Evolutionary conservation across 2,888 invertebrate genomes (phyloP), one percentile per base, ranked within the genome.

Genomic region (Caenorhabditis becei): DNA sequence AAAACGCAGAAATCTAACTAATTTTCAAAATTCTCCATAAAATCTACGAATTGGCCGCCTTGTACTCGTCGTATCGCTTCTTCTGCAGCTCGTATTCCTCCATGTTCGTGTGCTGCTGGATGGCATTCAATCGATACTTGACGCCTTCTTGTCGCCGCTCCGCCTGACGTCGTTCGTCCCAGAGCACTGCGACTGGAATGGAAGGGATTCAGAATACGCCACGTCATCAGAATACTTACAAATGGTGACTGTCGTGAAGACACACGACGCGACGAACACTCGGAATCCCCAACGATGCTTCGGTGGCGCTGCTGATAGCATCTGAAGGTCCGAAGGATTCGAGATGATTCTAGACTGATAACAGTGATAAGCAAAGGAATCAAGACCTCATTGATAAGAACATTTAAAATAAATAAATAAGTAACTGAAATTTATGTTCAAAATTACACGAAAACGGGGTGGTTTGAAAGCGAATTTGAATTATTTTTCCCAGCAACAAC

Each of bases 61-160:
- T 89, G 75, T 86, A 86, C 63, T 87, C 86, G 63, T 87, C 85
- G 65, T 85, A 87, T 69, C 79, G 56, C 63, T 85, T 78, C 71
- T 86, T 86, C 75, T 89, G 89, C 58, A 84, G 59, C 67, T 87
- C 88, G 72, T 90, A 90, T 51, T 90, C 88, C 28, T 83, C 84
- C 90, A 90, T 90, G 79, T 90, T 90, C 53, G 83, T 44, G 53
- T 88, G 84, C 65, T 90, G 89, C 66, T 87, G 85, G 58, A 89
- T 86, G n/a, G 83, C 69, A 20, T 86, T 85, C 54, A 89, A 56
- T 62, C 90, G 83, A 58, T 86, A 84, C 54, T 83, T 83, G 8
- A 90, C 90, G 49, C 85, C 85, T 80, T 86, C 89, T 77, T 89
- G 89, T 65, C 90, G 74, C 41, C 89, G 71, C 56, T 88, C 86